phyloP scores from a whole-genome alignment of 2,888 invertebrate genomes.

The Drosophila fulvimacula region DNA sequence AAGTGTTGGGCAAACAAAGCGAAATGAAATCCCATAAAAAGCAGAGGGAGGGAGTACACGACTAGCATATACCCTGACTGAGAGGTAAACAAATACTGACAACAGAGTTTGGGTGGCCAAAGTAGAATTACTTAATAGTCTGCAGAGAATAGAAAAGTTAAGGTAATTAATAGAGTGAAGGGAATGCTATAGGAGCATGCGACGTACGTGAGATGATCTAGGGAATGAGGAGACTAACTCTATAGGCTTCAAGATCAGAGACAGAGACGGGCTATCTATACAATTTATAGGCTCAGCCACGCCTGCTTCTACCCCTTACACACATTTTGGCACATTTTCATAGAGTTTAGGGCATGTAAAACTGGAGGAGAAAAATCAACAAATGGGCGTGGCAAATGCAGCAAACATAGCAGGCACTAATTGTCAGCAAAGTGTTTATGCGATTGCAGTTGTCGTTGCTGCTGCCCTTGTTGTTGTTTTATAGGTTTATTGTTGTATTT shows the following conservation, averaged over 20 bases:
- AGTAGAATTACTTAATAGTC: not conserved
- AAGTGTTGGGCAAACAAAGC: slow-evolving; percentile 59
- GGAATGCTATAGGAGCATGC: too few relatives aligned
- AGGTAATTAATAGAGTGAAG: too few relatives aligned
- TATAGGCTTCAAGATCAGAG: too few relatives aligned
- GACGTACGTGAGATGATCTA: too few relatives aligned
- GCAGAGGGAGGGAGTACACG: not conserved
- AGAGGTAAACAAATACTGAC: too few relatives aligned
- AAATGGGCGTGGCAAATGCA: slow-evolving; percentile 40
- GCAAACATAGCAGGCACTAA: slow-evolving; percentile 61
- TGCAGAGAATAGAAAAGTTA: too few relatives aligned
- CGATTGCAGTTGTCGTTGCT: slow-evolving; percentile 35
- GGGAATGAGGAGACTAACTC: too few relatives aligned
- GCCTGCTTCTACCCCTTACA: not conserved
- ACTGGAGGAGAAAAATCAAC: slow-evolving; percentile 6
- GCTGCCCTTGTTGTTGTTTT: slow-evolving; percentile 4
- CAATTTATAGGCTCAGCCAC: not conserved
- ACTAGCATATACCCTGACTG: not conserved
- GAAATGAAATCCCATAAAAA: slow-evolving; percentile 46
- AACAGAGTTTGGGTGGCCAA: not conserved
- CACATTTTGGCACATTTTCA: not conserved
- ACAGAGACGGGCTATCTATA: too few relatives aligned
- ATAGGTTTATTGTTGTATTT: slow-evolving; percentile 18
- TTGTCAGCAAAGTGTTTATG: slow-evolving; percentile 70
- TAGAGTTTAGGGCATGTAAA: not conserved